Evolutionary conservation across 23 tunicate species (phyloP).

Genomic region (Styela plicata): DNA sequence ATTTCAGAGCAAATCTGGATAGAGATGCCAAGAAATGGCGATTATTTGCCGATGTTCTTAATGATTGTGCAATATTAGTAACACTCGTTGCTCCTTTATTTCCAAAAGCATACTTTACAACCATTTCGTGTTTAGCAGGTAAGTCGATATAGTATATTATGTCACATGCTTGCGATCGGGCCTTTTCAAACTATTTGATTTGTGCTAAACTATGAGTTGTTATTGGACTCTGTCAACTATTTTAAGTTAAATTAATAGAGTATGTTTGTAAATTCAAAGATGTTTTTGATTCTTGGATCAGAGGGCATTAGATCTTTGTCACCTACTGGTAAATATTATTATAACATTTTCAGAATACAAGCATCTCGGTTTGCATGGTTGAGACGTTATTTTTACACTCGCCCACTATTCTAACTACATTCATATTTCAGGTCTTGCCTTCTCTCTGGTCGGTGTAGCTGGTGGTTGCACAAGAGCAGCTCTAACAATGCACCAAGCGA

Average conservation of each 20-base stretch:
- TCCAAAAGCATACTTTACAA: conserved; percentile 68
- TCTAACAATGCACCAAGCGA: conserved; percentile 94
- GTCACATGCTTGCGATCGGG: background rate
- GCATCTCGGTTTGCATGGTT: no score
- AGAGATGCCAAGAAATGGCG: conserved; percentile 86
- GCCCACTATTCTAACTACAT: no score
- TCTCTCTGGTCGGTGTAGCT: conserved; percentile 91
- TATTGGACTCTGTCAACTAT: no score
- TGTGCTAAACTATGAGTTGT: no score
- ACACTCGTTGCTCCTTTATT: conserved; percentile 70
- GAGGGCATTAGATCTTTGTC: no score
- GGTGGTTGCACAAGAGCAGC: conserved; percentile 99
- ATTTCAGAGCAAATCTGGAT: conserved; percentile 60
- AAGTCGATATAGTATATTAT: background rate
- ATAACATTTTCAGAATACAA: no score
- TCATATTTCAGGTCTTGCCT: conserved; percentile 77
- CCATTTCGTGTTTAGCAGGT: conserved; percentile 73
- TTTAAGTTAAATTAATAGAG: no score
- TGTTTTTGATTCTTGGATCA: no score
- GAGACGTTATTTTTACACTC: no score
- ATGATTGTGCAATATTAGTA: conserved; percentile 76
- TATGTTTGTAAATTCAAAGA: no score
- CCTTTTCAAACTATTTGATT: background rate
- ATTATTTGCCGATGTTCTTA: conserved; percentile 88
- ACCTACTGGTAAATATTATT: no score